Evolutionary conservation across 37 sponge, comb jelly and placozoan genomes (phyloP), one percentile per base, ranked within the genome.

Genomic region (Hexactinellida sp.): DNA sequence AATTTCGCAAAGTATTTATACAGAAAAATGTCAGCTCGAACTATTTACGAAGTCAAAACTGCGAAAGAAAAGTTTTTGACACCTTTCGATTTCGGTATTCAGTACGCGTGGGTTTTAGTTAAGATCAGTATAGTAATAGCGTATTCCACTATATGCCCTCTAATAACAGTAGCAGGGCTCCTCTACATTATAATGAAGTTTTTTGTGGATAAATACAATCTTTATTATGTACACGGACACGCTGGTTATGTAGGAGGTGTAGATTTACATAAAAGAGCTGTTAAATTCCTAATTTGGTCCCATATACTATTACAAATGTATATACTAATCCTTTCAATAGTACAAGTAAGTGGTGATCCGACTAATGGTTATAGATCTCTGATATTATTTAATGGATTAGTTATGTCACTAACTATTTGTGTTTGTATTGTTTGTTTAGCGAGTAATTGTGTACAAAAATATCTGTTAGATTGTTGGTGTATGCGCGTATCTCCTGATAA

Each of bases 401-500:
- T 63, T 21, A 7, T 63, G 28, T 63, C 76, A 7, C 76, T 63
- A n/a, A 63, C 76, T 25, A 23, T 63, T 32, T 63, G 76, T 28
- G 28, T 63, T 25, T 63, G 76, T n/a, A 63, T 63, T 25, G 30
- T 63, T n/a, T 63, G 76, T 23, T n/a, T 63, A 63, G 76, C 28
- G 3, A 63, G 76, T n/a, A 63, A 63, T n/a, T 63, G 76, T 63
- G 76, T 63, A 63, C 76, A 63, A 23, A 63, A 63, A 63, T 63
- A 63, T 63, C 30, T 63, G 5, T 23, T 63, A 21, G 76, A 63
- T 63, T 63, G 76, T 63, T 63, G 76, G 76, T 63, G 76, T 63
- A n/a, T 63, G 3, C 76, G 76, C 13, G 30, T 63, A 3, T 63
- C 76, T 23, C 76, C 76, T 5, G 76, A 63, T n/a, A 63, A 25